Evolutionary conservation across 2,113 vertebrate species (phyloP), one percentile per base, ranked within the genome.

Genomic region (Centropristis striata): DNA sequence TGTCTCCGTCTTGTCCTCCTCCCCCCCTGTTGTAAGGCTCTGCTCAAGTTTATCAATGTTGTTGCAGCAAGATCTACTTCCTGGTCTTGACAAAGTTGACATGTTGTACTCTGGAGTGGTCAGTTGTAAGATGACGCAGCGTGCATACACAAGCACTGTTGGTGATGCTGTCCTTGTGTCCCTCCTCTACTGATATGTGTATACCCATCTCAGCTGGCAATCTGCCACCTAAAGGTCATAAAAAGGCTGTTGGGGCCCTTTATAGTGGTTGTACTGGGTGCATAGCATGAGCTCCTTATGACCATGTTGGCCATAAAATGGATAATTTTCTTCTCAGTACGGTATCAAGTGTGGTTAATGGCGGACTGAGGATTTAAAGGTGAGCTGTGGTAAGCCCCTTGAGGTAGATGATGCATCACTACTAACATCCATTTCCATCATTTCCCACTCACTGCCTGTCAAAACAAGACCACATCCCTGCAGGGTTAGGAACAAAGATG

Each of bases 1-100:
- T 86, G 74, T 86, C 88, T 80, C 79, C 80, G 5, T 59, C 82
- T 57, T 37, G 78, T 67, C 37, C 65, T 61, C 51, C 63, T 57
- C 57, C 27, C 4, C 25, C 51, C 55, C 15, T 44, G 64, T 50
- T 77, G 67, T 66, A 75, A 81, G 59, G 76, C 53, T 77, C 69
- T 51, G 59, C 78, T 84, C 70, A 92, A 39, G 79, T 92, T 95
- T 95, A 95, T 95, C 94, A 95, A 66, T 95, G 93, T 95, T 96
- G 86, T 92, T 95, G 84, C 95, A 95, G 95, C 79, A 16, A 80
- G 51, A 81, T 83, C 71, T 71, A 90, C 90, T 95, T 95, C 94
- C 94, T 94, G 87, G 57, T 85, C 81, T 74, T 89, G 90, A 93
- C 85, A 91, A 81, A 81, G 86, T 86, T 76, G 78, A 76, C 88